Conservation (phyloP, 1,140 invertebrate species). For the Lordiphosa clarofinis region DNA sequence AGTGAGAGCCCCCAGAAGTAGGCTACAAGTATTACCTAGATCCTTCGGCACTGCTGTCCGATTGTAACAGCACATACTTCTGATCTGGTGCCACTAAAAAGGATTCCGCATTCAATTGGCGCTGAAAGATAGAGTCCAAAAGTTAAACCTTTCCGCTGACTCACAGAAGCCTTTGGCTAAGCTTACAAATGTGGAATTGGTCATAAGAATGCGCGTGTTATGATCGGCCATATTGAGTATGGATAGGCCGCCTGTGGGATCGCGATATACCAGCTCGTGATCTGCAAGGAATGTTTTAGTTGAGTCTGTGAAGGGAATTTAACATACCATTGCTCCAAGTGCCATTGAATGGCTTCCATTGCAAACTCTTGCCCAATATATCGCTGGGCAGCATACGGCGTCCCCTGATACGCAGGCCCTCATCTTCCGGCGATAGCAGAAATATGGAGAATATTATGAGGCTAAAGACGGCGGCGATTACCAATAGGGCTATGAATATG, state of each 20-base stretch:
- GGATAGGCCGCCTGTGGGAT: constrained; percentile 86
- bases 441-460: constrained; percentile 93
- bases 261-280: constrained; percentile 85
- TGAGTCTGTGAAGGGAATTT: neutral
- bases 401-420: constrained; percentile 85
- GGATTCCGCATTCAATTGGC: constrained; percentile 87
- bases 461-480: constrained; percentile 91
- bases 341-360: constrained; percentile 86
- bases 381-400: constrained; percentile 85
- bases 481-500: constrained; percentile 92
- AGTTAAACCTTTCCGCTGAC: too few species aligned
- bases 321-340: constrained; percentile 89
- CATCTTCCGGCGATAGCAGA: constrained; percentile 87
- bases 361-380: constrained; percentile 84
- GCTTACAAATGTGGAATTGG: constrained; percentile 90
- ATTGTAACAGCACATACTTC: constrained; percentile 87
- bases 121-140: constrained; percentile 78
- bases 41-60: constrained; percentile 82
- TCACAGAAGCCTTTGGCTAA: neutral
- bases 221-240: constrained; percentile 87
- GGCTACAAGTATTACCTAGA: constrained; percentile 45
- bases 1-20: too few species aligned
- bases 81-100: constrained; percentile 88
- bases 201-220: constrained; percentile 85
- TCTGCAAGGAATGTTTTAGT: constrained; percentile 69